Evolutionary conservation across 2,888 invertebrate species (phyloP), one percentile per base, ranked within the genome.

Genomic region (Cyrtodaria siliqua): DNA sequence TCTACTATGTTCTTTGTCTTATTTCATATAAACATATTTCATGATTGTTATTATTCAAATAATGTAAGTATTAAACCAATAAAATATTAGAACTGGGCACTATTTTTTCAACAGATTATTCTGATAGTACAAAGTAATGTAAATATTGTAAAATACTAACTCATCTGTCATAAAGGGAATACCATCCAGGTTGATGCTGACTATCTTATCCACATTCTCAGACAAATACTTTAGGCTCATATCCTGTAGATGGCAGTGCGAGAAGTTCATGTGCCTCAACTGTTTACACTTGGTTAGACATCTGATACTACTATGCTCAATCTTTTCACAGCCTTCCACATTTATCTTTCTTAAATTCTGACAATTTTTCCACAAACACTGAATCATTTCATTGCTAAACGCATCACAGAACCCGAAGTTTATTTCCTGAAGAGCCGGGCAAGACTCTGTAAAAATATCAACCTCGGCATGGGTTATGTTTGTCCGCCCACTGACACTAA

Each of bases 111-210:
- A n/a, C n/a, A n/a, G n/a, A n/a, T n/a, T n/a, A n/a, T n/a, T n/a
- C n/a, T n/a, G n/a, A n/a, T n/a, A n/a, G n/a, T n/a, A n/a, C n/a
- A n/a, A n/a, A n/a, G n/a, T n/a, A n/a, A n/a, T n/a, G n/a, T n/a
- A n/a, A n/a, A n/a, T 56, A 8, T 29, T 29, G 2, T 52, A 9
- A 14, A 47, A 33, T 9, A 71, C 73, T 61, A 79, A 89, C 89
- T 70, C 72, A 50, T 88, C 88, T 38, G 78, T 82, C 8, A 87
- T 83, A 69, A 82, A 85, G 42, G 83, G 76, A 26, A 87, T 87
- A 20, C 88, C 89, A 74, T 89, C 89, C 52, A 88, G 76, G 55
- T 87, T 87, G 6, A 88, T 73, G 26, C 71, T 72, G 16, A 71
- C 60, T n/a, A 89, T 74, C 8, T 62, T 50, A 1, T 60, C 23